phyloP scores from a whole-genome alignment of 2,113 vertebrate species.

The Rhynchopsitta pachyrhyncha region DNA sequence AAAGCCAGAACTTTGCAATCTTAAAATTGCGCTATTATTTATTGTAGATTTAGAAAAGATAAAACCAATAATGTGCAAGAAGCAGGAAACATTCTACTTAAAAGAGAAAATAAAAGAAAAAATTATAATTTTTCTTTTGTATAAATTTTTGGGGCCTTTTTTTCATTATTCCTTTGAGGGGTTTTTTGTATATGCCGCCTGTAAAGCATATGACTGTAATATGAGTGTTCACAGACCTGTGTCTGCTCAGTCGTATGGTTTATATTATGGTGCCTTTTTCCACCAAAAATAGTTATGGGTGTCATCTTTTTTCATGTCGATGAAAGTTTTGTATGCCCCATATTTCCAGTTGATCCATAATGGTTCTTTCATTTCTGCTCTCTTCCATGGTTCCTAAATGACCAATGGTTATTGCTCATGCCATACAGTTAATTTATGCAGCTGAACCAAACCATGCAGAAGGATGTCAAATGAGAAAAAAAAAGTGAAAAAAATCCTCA shows the following conservation, averaged over 20 bases:
- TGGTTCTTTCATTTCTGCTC: not conserved
- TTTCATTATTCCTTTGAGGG: not conserved
- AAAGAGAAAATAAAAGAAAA: not conserved
- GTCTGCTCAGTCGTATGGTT: not conserved
- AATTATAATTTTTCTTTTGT: not conserved
- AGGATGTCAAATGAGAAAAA: not conserved
- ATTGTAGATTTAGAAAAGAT: not conserved
- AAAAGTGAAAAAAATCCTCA: not conserved
- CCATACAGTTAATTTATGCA: not conserved
- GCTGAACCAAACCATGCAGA: not conserved
- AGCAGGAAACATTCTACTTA: not conserved
- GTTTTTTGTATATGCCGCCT: not conserved
- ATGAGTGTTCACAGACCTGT: slow-evolving; percentile 1
- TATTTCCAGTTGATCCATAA: not conserved
- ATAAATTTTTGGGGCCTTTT: not conserved
- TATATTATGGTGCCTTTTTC: not conserved
- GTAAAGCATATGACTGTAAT: slow-evolving; percentile 4
- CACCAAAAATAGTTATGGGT: not conserved
- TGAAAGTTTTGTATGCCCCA: not conserved
- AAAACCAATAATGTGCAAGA: not conserved
- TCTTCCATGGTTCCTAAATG: not conserved
- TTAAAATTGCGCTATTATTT: not conserved
- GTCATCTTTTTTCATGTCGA: not conserved
- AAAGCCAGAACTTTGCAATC: not conserved
- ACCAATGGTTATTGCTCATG: not conserved